Percentiles rank a stretch among this genome's conserved stretches.
phyloP scores from a whole-genome alignment of 2,888 invertebrate species.

The Caenorhabditis sp. region DNA sequence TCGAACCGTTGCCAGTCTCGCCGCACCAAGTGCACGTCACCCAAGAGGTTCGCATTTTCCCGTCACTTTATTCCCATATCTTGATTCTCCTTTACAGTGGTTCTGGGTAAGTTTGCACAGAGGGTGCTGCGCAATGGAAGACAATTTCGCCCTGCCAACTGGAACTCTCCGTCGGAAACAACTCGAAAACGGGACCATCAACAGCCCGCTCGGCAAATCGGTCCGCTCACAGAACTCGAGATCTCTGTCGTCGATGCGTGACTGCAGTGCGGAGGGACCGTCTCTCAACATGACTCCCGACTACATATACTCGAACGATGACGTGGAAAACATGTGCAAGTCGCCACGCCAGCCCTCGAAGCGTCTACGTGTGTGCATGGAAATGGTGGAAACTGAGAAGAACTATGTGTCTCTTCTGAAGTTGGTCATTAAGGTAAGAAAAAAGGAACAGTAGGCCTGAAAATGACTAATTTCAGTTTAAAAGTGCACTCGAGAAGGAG shows the following conservation, averaged over 20 bases:
- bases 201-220: conserved; percentile 40
- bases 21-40: conserved; percentile 51
- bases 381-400: conserved; percentile 94
- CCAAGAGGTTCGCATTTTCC: conserved; percentile 37
- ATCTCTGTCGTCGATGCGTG: conserved; percentile 52
- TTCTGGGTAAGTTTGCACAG: conserved; percentile 98
- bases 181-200: conserved; percentile 28
- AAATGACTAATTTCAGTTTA: conserved; percentile 84
- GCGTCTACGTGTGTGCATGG: conserved; percentile 86
- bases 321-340: conserved; percentile 59
- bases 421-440: conserved; percentile 88
- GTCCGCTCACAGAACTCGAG: conserved; percentile 42
- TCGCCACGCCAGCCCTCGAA: conserved; percentile 81
- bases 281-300: conserved; percentile 59
- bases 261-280: conserved; percentile 51
- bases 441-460: not conserved
- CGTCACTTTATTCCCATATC: not conserved
- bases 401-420: conserved; percentile 96
- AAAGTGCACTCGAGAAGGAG: conserved; percentile 91
- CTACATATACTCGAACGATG: conserved; percentile 68
- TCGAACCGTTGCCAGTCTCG: conserved; percentile 38
- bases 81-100: conserved; percentile 86
- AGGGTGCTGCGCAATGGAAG: conserved; percentile 92
- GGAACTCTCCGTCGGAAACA: conserved; percentile 38
- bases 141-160: conserved; percentile 83